Evolutionary conservation across 2,888 invertebrate genomes (phyloP), one percentile per base, ranked within the genome.

Genomic region (Amphimallon solstitiale): DNA sequence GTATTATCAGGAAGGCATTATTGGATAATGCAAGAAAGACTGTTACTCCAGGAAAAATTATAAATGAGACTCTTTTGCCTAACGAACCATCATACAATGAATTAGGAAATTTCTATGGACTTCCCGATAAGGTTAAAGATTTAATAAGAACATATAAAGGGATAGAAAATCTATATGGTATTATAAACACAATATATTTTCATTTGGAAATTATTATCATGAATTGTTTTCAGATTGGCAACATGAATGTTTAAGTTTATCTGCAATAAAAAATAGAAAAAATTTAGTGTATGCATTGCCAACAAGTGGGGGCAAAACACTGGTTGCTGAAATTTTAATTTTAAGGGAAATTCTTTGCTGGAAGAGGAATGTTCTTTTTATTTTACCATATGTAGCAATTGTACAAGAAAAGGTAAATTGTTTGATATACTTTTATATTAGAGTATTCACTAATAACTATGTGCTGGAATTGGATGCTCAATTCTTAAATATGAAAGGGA

Each of bases 271-370:
- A 66, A 81, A 88, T 9, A 87, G 91, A 40, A 86, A 85, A 70
- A 98, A 98, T 84, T 85, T 98, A 45, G 91, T 98, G 67, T 95
- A 97, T 78, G 94, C 95, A 0, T 81, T 98, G 43, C 98, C 98
- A 0, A 98, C 98, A 0, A 97, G 97, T 78, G 98, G 98, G 0
- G 98, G 98, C 0, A 98, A 98, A 85, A 98, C 98, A 0, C 84
- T 98, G 23, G 97, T 98, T 9, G 97, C 98, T 0, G 98, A 98
- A 83, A 92, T 98, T 67, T 84, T 98, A 51, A 95, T 98, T 86
- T 83, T 98, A 14, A 85, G 90, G 45, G 95, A 97, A 84, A 83
- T 98, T 4, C 81, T 97, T 7, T 91, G 92, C 71, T 86, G 89
- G 61, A 89, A 90, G 76, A 90, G 88, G 73, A 94, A 97, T 86